A percentile compares a stretch with the other conserved stretches of the same genome.
Evolutionary conservation across 2,888 invertebrate species (phyloP).

Genomic region (Azorinus chamasolen): DNA sequence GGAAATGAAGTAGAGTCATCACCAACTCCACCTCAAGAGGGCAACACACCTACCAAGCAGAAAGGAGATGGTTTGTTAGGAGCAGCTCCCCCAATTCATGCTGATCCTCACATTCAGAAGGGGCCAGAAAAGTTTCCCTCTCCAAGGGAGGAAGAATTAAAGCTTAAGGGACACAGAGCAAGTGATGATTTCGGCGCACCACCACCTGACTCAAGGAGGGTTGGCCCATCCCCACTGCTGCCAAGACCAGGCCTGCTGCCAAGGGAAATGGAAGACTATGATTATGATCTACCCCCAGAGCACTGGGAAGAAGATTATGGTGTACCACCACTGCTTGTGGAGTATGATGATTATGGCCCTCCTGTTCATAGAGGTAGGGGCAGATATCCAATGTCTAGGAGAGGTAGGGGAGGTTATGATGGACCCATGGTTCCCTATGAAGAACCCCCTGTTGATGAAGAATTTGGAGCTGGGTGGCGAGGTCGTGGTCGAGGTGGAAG

Average conservation of each 20-base stretch:
- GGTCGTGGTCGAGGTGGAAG: slow-evolving; percentile 22
- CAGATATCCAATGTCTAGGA: slow-evolving; percentile 10
- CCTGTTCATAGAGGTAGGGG: not conserved
- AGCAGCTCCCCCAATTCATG: not conserved
- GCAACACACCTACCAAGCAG: not conserved
- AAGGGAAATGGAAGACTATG: too few relatives aligned
- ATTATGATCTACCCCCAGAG: not conserved
- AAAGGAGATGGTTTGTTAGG: slow-evolving; percentile 2
- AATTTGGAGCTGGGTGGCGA: slow-evolving; percentile 6
- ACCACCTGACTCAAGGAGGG: too few relatives aligned
- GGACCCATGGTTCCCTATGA: slow-evolving; percentile 7
- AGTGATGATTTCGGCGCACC: too few relatives aligned
- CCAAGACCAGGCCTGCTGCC: too few relatives aligned
- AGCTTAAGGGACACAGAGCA: too few relatives aligned
- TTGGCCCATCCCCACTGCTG: too few relatives aligned
- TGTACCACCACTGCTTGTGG: not conserved
- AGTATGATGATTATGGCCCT: not conserved
- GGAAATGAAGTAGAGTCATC: not conserved
- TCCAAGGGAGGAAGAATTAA: too few relatives aligned
- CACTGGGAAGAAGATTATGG: not conserved
- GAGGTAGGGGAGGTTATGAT: slow-evolving; percentile 12
- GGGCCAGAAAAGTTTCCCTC: too few relatives aligned
- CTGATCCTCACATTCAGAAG: too few relatives aligned
- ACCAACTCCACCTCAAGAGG: not conserved
- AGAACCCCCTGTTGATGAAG: slow-evolving; percentile 1